Conservation (phyloP, 2,113 vertebrate genomes). For the Synodontis membranacea region DNA sequence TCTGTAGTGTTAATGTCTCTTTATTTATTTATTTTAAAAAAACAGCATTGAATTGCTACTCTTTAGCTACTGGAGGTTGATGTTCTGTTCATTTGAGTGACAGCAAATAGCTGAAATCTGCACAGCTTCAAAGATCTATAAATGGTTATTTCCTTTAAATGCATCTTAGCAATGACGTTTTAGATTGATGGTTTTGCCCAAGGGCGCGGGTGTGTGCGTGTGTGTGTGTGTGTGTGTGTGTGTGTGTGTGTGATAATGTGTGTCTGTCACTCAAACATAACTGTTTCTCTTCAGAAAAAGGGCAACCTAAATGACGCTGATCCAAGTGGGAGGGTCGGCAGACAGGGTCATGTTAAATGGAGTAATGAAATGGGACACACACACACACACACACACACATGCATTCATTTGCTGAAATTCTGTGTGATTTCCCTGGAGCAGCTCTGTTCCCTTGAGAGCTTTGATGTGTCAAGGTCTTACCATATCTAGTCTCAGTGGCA, state of each 20-base stretch:
- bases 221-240: background rate
- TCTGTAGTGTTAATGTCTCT: background rate
- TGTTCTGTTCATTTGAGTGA: constrained; percentile 12
- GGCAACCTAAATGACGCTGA: background rate
- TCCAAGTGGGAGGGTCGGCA: background rate
- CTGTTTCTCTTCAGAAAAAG: background rate
- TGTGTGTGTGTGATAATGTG: background rate
- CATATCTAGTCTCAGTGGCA: constrained; percentile 28
- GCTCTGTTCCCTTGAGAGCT: constrained; percentile 7
- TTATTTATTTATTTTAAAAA: background rate
- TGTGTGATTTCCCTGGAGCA: constrained; percentile 40
- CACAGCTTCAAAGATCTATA: constrained; percentile 8
- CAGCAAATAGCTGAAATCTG: constrained; percentile 11
- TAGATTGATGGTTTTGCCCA: constrained; percentile 10
- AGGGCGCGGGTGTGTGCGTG: background rate
- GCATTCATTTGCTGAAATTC: constrained; percentile 27
- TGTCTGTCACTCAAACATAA: constrained; percentile 3
- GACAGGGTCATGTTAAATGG: constrained; percentile 35
- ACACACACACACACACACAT: constrained; percentile 23
- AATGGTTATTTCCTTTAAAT: constrained; percentile 18
- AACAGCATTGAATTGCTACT: constrained; percentile 5
- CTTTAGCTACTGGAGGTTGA: background rate
- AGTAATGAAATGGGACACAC: constrained; percentile 31
- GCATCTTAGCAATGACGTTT: background rate
- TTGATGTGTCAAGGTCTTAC: constrained; percentile 34